Base-by-base conservation (phyloP, 2,113 vertebrate genomes). In the Hyaena hyaena region DNA sequence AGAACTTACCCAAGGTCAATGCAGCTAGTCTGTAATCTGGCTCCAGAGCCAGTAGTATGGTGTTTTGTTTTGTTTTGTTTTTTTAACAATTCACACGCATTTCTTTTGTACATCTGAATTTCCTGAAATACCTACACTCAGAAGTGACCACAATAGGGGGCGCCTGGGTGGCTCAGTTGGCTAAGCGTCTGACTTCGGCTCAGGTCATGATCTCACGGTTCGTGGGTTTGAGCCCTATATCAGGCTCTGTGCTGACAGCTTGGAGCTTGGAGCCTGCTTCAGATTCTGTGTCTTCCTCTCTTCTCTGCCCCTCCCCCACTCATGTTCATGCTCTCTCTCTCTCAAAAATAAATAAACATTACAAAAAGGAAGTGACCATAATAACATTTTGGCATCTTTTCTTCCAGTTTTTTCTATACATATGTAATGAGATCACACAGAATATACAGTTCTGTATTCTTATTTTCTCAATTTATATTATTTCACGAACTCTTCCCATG, bases 391-490 rank as follows among this genome's bases (percentile, higher is more conserved):
- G 28, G 17, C 63, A 81, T 55, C 11, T 84, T 88, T 84, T 65
- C 33, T 73, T 89, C 31, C 31, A 61, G 26, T 85, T 24, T 80
- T 87, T 77, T 79, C 50, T 86, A 24, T 50, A 48, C 5, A 77
- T 23, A 50, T 93, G 73, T 86, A 93, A 80, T 61, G 66, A 81
- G 73, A 95, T 93, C 6, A 90, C 21, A 87, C 12, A 92, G 35
- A 74, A 23, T 39, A 93, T 68, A 61, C 0, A 93, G 61, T 74
- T 68, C 61, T 68, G 19, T 68, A 39, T 80, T 85, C 65, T 80
- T 73, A 66, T 61, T 95, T 97, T 93, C 14, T 76, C 55, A 86
- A 33, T 85, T 93, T 45, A 85, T 45, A 80, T 79, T 95, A 89
- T 71, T 90, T 81, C 10, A 63, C 21, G 76, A 85, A 83, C 28